Conservation (phyloP, 2,888 invertebrate species). For the Tipula unca region DNA sequence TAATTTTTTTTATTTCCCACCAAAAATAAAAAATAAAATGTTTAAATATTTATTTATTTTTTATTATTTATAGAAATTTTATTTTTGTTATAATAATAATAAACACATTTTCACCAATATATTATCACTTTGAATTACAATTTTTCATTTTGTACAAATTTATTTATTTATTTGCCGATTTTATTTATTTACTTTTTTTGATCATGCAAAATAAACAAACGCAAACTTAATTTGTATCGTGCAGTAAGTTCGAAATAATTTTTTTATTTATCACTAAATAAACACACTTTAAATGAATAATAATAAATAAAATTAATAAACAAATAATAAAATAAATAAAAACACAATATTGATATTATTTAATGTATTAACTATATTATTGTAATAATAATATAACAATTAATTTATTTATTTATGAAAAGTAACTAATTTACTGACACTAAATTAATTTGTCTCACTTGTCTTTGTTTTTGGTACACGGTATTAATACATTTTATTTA, state of each 20-base stretch:
- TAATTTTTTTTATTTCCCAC: background rate
- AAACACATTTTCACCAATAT: background rate
- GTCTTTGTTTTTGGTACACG: background rate
- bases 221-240: background rate
- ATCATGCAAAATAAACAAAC: background rate
- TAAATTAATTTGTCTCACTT: slow-evolving; percentile 8
- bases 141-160: background rate
- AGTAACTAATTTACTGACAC: background rate
- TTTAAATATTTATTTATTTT: background rate
- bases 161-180: background rate
- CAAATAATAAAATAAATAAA: background rate
- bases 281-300: background rate
- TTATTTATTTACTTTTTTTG: background rate
- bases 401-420: background rate
- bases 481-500: background rate
- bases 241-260: background rate
- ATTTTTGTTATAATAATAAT: background rate
- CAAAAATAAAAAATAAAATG: background rate
- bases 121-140: background rate
- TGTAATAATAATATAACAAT: background rate
- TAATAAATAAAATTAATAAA: background rate
- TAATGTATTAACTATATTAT: background rate
- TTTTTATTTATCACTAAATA: background rate
- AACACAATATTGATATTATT: background rate
- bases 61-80: background rate